These are phyloP conservation scores for Drosophila demipolita DNA, from an alignment of 2,888 invertebrate genomes.

Conservation along the genomic window DNA sequence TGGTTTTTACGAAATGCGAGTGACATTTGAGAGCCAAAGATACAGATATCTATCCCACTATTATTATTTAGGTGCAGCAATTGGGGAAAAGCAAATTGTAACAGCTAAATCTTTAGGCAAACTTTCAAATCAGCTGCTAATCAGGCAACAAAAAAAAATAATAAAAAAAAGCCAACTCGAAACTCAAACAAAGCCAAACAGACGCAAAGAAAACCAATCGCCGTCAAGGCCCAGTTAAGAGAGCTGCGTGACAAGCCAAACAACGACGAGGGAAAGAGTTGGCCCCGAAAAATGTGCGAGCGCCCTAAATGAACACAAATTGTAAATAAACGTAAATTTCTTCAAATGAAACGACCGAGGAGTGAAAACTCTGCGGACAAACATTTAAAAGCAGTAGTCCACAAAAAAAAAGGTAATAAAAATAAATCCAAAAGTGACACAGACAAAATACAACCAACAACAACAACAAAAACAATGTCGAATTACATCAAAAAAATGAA, in stretches of 20 bases:
- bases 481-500: conserved; percentile 67
- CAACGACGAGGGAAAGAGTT: conserved; percentile 44
- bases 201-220: conserved; percentile 28
- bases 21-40: not conserved
- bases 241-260: conserved; percentile 55
- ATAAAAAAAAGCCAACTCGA: conserved; percentile 29
- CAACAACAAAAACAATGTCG: conserved; percentile 22
- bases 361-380: conserved; percentile 72
- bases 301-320: conserved; percentile 76
- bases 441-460: not conserved
- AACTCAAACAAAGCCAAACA: conserved; percentile 29
- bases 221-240: conserved; percentile 77
- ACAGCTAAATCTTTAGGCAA: conserved; percentile 29
- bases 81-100: conserved; percentile 3
- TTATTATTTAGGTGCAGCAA: not conserved
- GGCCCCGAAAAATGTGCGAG: conserved; percentile 52
- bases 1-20: not conserved
- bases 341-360: conserved; percentile 22
- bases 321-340: conserved; percentile 77
- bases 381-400: conserved; percentile 50
- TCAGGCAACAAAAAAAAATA: conserved; percentile 37
- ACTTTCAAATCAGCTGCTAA: conserved; percentile 73
- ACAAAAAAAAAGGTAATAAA: conserved; percentile 42
- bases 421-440: conserved; percentile 45
- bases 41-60: not conserved